A percentile compares a stretch with the other conserved stretches of the same genome.
Conservation (phyloP, 2,888 invertebrate species). For the Omphaloscelis lunosa region DNA sequence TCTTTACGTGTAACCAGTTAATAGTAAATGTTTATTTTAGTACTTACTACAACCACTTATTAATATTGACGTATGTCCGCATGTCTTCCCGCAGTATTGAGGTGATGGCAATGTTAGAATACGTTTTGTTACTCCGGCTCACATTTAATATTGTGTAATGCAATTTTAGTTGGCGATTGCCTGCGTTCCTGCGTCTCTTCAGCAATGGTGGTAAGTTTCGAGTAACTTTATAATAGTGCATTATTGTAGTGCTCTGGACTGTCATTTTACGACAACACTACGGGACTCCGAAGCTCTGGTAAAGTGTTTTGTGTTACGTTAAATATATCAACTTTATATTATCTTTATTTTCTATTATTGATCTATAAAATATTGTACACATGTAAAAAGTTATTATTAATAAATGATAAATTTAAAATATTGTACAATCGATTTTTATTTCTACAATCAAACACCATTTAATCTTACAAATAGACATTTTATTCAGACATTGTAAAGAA, state of each 20-base stretch:
- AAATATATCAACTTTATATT: conserved; percentile 61
- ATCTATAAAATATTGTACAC: conserved; percentile 63
- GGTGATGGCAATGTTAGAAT: conserved; percentile 61
- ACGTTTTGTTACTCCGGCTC: conserved; percentile 43
- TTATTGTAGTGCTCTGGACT: conserved; percentile 78
- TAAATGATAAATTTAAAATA: conserved; percentile 63
- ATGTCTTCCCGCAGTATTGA: conserved; percentile 61
- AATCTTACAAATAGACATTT: conserved; percentile 87
- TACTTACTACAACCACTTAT: conserved; percentile 26
- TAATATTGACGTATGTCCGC: conserved; percentile 43
- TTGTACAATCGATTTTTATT: conserved; percentile 80
- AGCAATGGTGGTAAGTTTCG: conserved; percentile 85
- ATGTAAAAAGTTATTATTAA: conserved; percentile 69
- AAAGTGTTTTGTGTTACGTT: conserved; percentile 72
- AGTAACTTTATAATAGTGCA: conserved; percentile 84
- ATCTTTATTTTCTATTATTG: conserved; percentile 65
- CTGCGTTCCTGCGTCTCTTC: conserved; percentile 57
- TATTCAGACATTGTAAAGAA: conserved; percentile 89
- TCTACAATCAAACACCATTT: conserved; percentile 70
- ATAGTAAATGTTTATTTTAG: conserved; percentile 35
- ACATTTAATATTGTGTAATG: conserved; percentile 63
- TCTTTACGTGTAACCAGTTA: conserved; percentile 26
- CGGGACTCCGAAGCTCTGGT: conserved; percentile 71
- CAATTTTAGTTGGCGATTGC: conserved; percentile 84
- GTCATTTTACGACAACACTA: conserved; percentile 52